Evolutionary conservation across 2,797 vertebrate species (phyloP).

Genomic region (Typhlichthys eigenmanni): DNA sequence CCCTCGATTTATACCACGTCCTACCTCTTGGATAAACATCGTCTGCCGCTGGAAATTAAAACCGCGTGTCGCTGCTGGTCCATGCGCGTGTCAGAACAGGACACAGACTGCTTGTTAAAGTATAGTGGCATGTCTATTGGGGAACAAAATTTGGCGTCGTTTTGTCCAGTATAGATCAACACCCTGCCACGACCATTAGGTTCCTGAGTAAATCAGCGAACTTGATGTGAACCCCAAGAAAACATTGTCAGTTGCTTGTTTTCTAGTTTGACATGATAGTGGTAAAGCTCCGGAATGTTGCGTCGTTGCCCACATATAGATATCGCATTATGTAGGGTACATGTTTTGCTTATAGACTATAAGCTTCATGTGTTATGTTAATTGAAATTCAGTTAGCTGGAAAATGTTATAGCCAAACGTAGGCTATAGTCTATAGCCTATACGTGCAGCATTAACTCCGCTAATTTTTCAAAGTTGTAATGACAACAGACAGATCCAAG

Average conservation of each 20-base stretch:
- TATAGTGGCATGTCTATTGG: conserved; percentile 36
- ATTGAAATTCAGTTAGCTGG: too few species aligned
- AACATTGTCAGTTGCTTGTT: conserved; percentile 12
- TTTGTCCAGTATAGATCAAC: conserved; percentile 47
- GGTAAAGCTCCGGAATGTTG: conserved; percentile 1
- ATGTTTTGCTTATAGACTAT: too few species aligned
- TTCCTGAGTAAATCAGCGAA: conserved; percentile 31
- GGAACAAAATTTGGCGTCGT: conserved; percentile 51
- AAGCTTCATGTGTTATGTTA: too few species aligned
- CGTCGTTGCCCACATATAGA: too few species aligned
- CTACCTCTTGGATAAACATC: conserved; percentile 71
- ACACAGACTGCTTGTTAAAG: conserved; percentile 56
- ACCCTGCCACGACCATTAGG: conserved; percentile 16
- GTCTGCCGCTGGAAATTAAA: conserved; percentile 69
- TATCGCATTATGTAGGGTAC: too few species aligned
- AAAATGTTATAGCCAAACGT: too few species aligned
- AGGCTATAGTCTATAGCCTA: too few species aligned
- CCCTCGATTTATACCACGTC: conserved; percentile 65
- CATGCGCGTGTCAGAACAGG: conserved; percentile 48
- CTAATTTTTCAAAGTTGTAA: too few species aligned
- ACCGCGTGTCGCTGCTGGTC: conserved; percentile 42
- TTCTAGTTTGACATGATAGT: conserved; percentile 11
- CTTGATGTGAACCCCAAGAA: conserved; percentile 28
- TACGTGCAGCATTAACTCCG: too few species aligned
- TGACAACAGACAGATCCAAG: too few species aligned